Conservation (phyloP, 2,113 vertebrate species). For the Indicator maculatus region DNA sequence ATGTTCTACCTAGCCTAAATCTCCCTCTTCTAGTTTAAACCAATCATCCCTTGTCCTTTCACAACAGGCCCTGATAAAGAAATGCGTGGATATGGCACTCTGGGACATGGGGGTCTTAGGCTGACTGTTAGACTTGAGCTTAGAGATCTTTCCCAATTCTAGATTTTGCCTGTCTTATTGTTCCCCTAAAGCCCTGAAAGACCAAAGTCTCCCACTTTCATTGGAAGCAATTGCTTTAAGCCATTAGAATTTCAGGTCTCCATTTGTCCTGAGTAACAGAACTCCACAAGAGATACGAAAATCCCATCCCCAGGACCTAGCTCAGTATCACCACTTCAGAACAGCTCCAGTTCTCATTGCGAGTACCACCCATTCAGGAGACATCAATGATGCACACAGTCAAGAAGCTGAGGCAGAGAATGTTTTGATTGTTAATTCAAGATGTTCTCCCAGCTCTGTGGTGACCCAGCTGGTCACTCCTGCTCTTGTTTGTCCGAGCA, state of each 20-base stretch:
- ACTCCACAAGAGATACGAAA: neutral
- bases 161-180: no score
- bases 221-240: neutral
- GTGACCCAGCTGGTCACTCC: constrained; percentile 21
- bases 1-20: no score
- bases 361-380: neutral
- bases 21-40: no score
- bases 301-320: neutral
- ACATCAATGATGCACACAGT: neutral
- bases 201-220: no score
- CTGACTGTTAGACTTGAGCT: no score
- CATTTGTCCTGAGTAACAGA: neutral
- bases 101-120: no score
- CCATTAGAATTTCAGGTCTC: neutral
- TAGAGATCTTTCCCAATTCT: no score
- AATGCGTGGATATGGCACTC: no score
- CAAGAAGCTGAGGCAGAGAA: neutral
- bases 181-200: no score
- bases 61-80: no score
- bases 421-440: constrained; percentile 22
- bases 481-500: constrained; percentile 14
- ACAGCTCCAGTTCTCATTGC: neutral
- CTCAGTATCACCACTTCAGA: neutral
- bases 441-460: constrained; percentile 1
- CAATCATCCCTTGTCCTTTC: no score